Percentiles rank a stretch among this genome's conserved stretches.
phyloP scores from a whole-genome alignment of 2,113 vertebrate genomes.

The human (Homo sapiens) region GRCh38 chr18:46906001-46906500 shows the following conservation, averaged over 20 bases:
- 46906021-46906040: background rate
- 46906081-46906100: slow-evolving; percentile 37
- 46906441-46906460: slow-evolving; percentile 29
- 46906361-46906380: slow-evolving; percentile 52
- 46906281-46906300: slow-evolving; percentile 69
- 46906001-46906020: slow-evolving; percentile 38
- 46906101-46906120: slow-evolving; percentile 43
- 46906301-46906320: slow-evolving; percentile 67
- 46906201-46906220: slow-evolving; percentile 67
- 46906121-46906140: slow-evolving; percentile 31
- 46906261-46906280: slow-evolving; percentile 63
- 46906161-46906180: slow-evolving; percentile 49
- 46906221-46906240: slow-evolving; percentile 73
- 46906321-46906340: slow-evolving; percentile 66
- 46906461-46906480: slow-evolving; percentile 2
- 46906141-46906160: slow-evolving; percentile 15
- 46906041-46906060: slow-evolving; percentile 29
- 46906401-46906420: slow-evolving; percentile 5
- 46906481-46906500: slow-evolving; percentile 1
- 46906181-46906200: slow-evolving; percentile 62
- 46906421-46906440: slow-evolving; percentile 56
- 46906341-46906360: background rate
- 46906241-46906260: slow-evolving; percentile 72
- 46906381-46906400: slow-evolving; percentile 63
- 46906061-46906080: slow-evolving; percentile 23